A percentile compares a stretch with the other conserved stretches of the same genome.
These are phyloP conservation scores for Forbesichthys papilliferus DNA, from an alignment of 2,113 vertebrate species.

Conservation along the genomic window DNA sequence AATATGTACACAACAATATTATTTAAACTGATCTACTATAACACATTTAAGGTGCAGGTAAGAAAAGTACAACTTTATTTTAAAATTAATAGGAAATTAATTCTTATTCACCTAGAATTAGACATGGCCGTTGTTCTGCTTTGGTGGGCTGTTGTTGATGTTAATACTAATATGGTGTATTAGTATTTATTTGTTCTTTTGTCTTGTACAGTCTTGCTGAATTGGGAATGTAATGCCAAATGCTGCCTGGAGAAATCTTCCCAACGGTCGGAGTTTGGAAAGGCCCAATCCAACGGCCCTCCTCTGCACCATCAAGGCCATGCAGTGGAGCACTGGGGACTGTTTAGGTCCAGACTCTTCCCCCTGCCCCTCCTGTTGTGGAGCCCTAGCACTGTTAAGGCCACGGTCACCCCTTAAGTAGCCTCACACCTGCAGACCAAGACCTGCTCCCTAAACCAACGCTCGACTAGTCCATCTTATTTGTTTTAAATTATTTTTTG, in stretches of 20 bases:
- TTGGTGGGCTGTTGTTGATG: not conserved
- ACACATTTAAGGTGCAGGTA: too few relatives aligned
- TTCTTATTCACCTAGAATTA: too few relatives aligned
- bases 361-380: too few relatives aligned
- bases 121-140: not conserved
- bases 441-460: too few relatives aligned
- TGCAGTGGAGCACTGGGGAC: slow-evolving; percentile 19
- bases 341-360: not conserved
- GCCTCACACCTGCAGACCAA: too few relatives aligned
- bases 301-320: slow-evolving; percentile 6
- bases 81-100: too few relatives aligned
- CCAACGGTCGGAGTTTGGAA: slow-evolving; percentile 39
- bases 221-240: slow-evolving; percentile 27
- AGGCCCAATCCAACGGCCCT: slow-evolving; percentile 15
- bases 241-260: slow-evolving; percentile 19
- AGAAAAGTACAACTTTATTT: too few relatives aligned
- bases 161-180: too few relatives aligned
- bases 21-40: too few relatives aligned
- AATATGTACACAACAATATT: too few relatives aligned
- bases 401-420: too few relatives aligned
- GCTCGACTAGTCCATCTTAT: not conserved
- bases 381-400: too few relatives aligned
- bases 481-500: not conserved
- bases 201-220: slow-evolving; percentile 26
- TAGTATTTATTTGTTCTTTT: slow-evolving; percentile 19